These are phyloP conservation scores for Bothrops alternatus DNA, from an alignment of 2,797 vertebrate genomes.

Conservation along the genomic window DNA sequence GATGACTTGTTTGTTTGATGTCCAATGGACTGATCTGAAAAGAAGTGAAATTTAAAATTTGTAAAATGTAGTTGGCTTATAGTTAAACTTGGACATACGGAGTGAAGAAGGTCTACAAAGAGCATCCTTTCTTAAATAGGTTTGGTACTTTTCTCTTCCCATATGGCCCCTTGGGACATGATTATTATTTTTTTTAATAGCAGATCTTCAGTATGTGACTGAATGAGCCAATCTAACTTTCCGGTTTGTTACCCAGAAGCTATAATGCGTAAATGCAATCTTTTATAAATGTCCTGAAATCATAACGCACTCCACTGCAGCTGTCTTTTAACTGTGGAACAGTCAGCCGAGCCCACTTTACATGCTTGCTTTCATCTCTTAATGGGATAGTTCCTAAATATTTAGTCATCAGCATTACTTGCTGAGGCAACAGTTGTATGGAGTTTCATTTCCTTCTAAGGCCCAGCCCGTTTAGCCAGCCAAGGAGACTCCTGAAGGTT, in stretches of 20 bases:
- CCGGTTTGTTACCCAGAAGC: slow-evolving; percentile 10
- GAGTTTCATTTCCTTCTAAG: slow-evolving; percentile 19
- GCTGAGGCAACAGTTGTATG: not conserved
- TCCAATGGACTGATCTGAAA: too few species aligned
- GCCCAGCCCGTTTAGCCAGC: slow-evolving; percentile 3
- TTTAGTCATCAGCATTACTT: slow-evolving; percentile 10
- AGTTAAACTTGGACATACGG: too few species aligned
- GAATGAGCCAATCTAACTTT: not conserved
- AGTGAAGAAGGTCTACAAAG: too few species aligned
- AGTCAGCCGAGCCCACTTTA: not conserved
- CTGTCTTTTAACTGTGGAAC: slow-evolving; percentile 19
- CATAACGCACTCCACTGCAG: not conserved
- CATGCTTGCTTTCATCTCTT: slow-evolving; percentile 21
- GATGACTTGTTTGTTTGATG: too few species aligned
- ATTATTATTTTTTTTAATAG: not conserved
- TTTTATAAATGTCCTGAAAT: not conserved
- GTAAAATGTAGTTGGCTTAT: too few species aligned
- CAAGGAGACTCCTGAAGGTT: slow-evolving; percentile 35
- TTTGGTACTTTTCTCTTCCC: not conserved
- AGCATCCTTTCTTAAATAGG: not conserved
- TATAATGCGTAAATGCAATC: not conserved
- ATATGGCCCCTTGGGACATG: not conserved
- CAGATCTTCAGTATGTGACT: not conserved
- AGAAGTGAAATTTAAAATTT: too few species aligned
- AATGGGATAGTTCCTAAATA: slow-evolving; percentile 44